Percentiles rank a stretch among this genome's conserved stretches.
Conservation (phyloP, 2,888 invertebrate species). For the Meliscaeva auricollis region DNA sequence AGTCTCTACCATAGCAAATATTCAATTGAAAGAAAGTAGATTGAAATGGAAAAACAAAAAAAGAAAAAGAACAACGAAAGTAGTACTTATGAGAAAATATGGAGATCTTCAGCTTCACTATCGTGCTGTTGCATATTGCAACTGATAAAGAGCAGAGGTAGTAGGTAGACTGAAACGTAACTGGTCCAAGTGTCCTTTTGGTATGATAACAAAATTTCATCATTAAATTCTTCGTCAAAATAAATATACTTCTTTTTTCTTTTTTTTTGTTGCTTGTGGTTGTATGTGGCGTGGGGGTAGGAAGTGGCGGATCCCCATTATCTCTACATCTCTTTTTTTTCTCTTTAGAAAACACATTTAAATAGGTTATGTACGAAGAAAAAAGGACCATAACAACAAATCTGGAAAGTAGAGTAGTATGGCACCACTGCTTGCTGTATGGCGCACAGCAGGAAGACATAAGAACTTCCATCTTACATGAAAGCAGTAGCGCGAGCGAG, state of each 20-base stretch:
- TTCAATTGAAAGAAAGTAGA: constrained; percentile 1
- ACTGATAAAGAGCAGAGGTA: not conserved
- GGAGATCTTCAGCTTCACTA: no score
- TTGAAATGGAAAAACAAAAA: not conserved
- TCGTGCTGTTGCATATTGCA: constrained; percentile 8
- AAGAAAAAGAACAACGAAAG: not conserved
- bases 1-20: not conserved
- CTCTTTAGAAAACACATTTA: not conserved
- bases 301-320: not conserved
- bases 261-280: not conserved
- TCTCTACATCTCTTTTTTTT: not conserved
- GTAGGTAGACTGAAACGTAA: constrained; percentile 3
- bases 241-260: constrained; percentile 14
- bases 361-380: not conserved
- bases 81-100: no score
- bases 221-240: constrained; percentile 41
- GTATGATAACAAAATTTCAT: constrained; percentile 42
- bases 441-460: constrained; percentile 19
- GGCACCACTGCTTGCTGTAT: constrained; percentile 1
- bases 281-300: not conserved
- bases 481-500: not conserved
- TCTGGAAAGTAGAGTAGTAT: constrained; percentile 20
- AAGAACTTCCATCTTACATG: constrained; percentile 48
- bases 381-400: not conserved
- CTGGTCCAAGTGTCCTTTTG: constrained; percentile 5